Evolutionary conservation across 2,888 invertebrate species (phyloP).

Genomic region (Tetramorium bicarinatum): DNA sequence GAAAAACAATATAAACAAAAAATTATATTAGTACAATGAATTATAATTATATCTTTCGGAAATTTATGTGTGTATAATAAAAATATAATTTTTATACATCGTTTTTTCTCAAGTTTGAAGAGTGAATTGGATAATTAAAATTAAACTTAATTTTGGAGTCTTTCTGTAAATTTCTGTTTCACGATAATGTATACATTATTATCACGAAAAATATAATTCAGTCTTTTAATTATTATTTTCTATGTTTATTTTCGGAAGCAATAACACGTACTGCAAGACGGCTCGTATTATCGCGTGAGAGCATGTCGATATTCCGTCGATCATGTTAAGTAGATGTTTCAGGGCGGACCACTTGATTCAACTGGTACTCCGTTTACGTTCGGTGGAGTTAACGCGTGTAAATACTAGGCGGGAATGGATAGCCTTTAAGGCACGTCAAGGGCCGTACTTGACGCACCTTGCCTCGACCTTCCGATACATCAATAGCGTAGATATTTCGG

Average conservation of each 20-base stretch:
- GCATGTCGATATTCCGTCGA: not conserved
- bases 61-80: not conserved
- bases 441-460: constrained; percentile 59
- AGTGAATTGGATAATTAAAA: not conserved
- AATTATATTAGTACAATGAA: not conserved
- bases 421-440: constrained; percentile 66
- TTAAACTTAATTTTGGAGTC: not conserved
- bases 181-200: not conserved
- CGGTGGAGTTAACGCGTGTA: constrained; percentile 58
- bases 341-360: constrained; percentile 58
- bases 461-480: constrained; percentile 56
- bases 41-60: not conserved
- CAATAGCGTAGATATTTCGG: constrained; percentile 28
- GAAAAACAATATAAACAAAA: not conserved
- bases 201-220: not conserved
- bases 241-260: not conserved
- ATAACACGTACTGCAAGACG: not conserved
- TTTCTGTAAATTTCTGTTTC: constrained; percentile 2
- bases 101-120: not conserved
- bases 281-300: constrained; percentile 26
- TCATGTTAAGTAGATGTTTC: constrained; percentile 51
- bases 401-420: constrained; percentile 65
- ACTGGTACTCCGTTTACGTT: constrained; percentile 59
- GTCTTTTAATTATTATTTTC: not conserved
- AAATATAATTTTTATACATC: not conserved